These are phyloP conservation scores for Crocidura indochinensis DNA, from an alignment of 2,797 vertebrate species.

Conservation along the genomic window DNA sequence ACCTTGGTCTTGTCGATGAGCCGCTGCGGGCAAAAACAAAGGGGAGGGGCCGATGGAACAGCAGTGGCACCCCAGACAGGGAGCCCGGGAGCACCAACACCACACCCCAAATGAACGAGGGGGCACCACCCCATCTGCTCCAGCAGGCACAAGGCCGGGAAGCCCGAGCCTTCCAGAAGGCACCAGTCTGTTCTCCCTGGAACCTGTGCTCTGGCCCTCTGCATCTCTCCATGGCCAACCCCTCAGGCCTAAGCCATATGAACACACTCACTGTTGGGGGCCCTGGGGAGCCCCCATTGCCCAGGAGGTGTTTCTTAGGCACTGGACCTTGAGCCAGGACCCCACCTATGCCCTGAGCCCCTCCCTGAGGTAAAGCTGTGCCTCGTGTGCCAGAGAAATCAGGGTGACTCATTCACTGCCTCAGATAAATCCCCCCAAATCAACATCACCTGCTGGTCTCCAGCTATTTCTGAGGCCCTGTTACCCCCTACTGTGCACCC, in stretches of 20 bases:
- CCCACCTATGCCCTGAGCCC: rapidly evolving
- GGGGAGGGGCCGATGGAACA: neutral
- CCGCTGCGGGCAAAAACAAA: constrained; percentile 88
- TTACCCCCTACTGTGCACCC: neutral
- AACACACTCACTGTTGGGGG: neutral
- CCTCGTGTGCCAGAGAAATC: neutral
- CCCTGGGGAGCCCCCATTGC: no score
- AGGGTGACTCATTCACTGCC: neutral
- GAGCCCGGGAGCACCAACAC: no score
- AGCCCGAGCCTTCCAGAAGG: neutral
- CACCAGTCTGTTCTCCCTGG: rapidly evolving
- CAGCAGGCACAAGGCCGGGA: neutral
- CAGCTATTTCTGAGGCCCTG: rapidly evolving
- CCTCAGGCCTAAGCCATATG: neutral
- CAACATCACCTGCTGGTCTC: neutral
- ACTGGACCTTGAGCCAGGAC: neutral
- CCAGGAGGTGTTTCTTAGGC: neutral
- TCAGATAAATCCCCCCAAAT: neutral
- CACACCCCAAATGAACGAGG: no score
- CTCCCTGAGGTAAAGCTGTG: neutral
- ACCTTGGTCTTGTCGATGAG: constrained; percentile 97
- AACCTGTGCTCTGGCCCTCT: neutral
- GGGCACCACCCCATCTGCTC: neutral
- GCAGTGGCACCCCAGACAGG: no score
- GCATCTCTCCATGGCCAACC: neutral